Percentiles rank a stretch among this genome's conserved stretches.
Conservation (phyloP, 1,140 invertebrate species). For the Bicyclus anynana region DNA sequence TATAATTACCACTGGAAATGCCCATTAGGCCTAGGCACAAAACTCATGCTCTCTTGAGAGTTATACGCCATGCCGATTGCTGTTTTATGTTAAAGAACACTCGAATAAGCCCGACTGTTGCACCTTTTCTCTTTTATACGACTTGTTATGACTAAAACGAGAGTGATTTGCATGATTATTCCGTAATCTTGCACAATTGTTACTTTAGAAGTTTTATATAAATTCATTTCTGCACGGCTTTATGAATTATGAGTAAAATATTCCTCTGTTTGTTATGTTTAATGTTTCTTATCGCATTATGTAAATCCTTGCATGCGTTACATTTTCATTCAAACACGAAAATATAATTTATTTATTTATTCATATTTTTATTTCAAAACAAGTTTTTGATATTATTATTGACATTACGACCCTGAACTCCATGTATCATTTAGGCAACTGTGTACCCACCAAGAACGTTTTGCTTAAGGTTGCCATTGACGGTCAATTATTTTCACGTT, state of each 20-base stretch:
- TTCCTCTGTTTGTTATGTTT: too few species aligned
- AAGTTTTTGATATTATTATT: too few species aligned
- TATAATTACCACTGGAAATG: not conserved
- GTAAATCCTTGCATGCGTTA: too few species aligned
- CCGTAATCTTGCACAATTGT: not conserved
- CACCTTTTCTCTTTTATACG: not conserved
- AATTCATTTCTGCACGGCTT: not conserved
- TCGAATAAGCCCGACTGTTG: not conserved
- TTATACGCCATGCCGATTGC: not conserved
- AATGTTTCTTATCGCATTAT: too few species aligned
- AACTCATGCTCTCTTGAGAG: constrained; percentile 24
- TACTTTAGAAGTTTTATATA: not conserved
- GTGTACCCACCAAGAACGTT: too few species aligned
- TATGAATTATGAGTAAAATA: not conserved
- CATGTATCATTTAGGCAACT: too few species aligned
- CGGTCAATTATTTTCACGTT: too few species aligned
- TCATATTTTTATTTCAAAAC: too few species aligned
- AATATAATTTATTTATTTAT: too few species aligned
- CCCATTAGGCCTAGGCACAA: constrained; percentile 4
- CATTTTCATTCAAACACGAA: too few species aligned
- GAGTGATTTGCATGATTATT: constrained; percentile 1
- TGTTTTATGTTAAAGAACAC: constrained; percentile 4
- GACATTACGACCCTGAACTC: too few species aligned
- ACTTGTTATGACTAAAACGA: not conserved
- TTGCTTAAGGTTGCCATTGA: too few species aligned